phyloP scores from a whole-genome alignment of 2,797 vertebrate species.

The Oceanodroma leucorhoa region DNA sequence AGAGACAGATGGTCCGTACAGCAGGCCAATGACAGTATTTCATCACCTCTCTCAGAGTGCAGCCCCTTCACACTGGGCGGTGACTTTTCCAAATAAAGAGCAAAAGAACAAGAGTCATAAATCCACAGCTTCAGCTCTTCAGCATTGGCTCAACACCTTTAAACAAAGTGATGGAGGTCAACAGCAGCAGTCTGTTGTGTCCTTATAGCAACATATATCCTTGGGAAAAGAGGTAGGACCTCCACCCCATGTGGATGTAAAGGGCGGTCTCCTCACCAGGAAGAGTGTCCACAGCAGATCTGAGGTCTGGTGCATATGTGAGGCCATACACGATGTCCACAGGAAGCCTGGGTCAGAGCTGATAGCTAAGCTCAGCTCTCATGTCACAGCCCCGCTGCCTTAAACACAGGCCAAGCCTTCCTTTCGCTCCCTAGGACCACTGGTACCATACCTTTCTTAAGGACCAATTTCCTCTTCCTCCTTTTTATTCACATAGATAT shows the following conservation, averaged over 20 bases:
- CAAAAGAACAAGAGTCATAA: not conserved
- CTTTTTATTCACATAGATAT: not conserved
- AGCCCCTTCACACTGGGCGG: slow-evolving; percentile 1
- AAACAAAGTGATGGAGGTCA: not conserved
- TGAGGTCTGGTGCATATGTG: not conserved
- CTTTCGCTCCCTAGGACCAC: not conserved
- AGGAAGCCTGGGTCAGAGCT: not conserved
- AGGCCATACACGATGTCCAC: not conserved
- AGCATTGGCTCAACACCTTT: not conserved
- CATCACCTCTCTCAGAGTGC: slow-evolving; percentile 8
- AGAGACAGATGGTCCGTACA: slow-evolving; percentile 50
- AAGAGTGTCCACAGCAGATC: not conserved
- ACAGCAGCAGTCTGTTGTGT: not conserved
- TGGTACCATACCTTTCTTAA: not conserved
- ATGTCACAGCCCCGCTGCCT: not conserved
- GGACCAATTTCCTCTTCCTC: not conserved
- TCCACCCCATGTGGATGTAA: accelerated
- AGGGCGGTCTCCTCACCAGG: not conserved
- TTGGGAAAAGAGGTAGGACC: not conserved
- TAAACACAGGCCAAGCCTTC: not conserved
- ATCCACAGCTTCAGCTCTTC: not conserved
- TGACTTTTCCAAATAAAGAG: slow-evolving; percentile 39
- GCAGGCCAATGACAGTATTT: slow-evolving; percentile 47
- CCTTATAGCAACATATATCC: not conserved
- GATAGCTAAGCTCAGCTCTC: not conserved